Evolutionary conservation across 2,797 vertebrate genomes (phyloP).

Genomic region (Lagodon rhomboides): DNA sequence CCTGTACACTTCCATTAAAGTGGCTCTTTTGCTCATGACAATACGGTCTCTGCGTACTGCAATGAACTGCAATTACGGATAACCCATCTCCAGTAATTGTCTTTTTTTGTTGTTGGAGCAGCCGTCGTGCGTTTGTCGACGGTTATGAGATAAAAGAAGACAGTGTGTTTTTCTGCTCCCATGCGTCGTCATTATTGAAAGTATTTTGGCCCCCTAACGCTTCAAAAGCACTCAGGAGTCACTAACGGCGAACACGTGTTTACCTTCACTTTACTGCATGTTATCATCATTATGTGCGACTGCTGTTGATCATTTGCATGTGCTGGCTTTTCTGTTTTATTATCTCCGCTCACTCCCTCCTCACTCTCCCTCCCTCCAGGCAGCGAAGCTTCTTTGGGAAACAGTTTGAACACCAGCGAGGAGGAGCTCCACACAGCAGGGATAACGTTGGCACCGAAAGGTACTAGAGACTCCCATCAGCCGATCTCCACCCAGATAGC

Average conservation of each 20-base stretch:
- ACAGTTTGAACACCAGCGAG: constrained; percentile 87
- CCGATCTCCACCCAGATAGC: constrained; percentile 69
- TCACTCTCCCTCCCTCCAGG: constrained; percentile 66
- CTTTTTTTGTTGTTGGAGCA: constrained; percentile 25
- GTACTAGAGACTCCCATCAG: constrained; percentile 70
- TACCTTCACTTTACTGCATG: constrained; percentile 53
- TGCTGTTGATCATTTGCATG: constrained; percentile 60
- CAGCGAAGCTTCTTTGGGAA: constrained; percentile 85
- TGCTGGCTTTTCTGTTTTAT: constrained; percentile 57
- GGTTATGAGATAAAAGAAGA: constrained; percentile 66
- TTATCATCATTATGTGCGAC: constrained; percentile 44
- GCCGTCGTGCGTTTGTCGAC: constrained; percentile 51
- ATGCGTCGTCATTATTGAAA: constrained; percentile 72
- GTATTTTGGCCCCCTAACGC: constrained; percentile 54
- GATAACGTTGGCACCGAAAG: constrained; percentile 78
- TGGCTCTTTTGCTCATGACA: constrained; percentile 52
- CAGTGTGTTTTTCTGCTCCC: constrained; percentile 53
- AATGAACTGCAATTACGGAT: constrained; percentile 67
- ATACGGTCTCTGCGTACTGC: constrained; percentile 35
- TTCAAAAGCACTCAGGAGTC: constrained; percentile 61
- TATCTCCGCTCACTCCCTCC: constrained; percentile 29
- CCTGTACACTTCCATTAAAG: constrained; percentile 48
- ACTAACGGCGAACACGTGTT: constrained; percentile 44
- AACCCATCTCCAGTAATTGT: constrained; percentile 59
- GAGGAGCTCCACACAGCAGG: constrained; percentile 87